Evolutionary conservation across 1,140 invertebrate species (phyloP), one percentile per base, ranked within the genome.

Genomic region (Formica exsecta): DNA sequence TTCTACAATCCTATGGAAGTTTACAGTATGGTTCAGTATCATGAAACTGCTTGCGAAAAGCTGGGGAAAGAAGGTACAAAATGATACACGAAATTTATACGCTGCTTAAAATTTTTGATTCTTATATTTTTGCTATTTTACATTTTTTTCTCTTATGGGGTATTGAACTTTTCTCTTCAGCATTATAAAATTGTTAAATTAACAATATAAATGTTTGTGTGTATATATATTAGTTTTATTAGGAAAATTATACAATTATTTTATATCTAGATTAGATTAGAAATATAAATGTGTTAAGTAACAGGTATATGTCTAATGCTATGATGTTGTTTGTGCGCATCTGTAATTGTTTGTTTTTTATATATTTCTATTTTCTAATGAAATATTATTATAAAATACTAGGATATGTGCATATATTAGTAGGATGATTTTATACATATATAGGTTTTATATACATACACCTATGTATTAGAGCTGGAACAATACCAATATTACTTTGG

Each of bases 11-110:
- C 94, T 48, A 68, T 80, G 59, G 92, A 94, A 0, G 92, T 93
- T 89, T 94, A 94, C 90, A 90, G 84, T 76, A 93, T 94, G 61
- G 89, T 95, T 89, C 91, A 89, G 8, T 95, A 94, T 84, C 89
- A 90, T 86, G 86, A 92, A 76, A 57, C 68, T 76, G 85, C 83
- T 68, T 71, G 59, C 76, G 36, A 89, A 86, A 91, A 89, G 41
- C 77, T 85, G 59, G 87, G 87, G 59, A 84, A 86, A 80, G 86
- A 91, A 94, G 93, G 93, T 94, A 94, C 73, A 89, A 88, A 87
- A 59, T 64, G 86, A 81, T 83, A 89, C 59, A 71, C 36, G 75
- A 87, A 74, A 81, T 75, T 73, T 89, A 80, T 83, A 62, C 57
- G 81, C 38, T 83, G 79, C 77, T 90, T 90, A 70, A 87, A 85